Percentiles rank a stretch among this genome's conserved stretches.
phyloP scores from a whole-genome alignment of 2,888 invertebrate genomes.

The Terebella lapidaria region DNA sequence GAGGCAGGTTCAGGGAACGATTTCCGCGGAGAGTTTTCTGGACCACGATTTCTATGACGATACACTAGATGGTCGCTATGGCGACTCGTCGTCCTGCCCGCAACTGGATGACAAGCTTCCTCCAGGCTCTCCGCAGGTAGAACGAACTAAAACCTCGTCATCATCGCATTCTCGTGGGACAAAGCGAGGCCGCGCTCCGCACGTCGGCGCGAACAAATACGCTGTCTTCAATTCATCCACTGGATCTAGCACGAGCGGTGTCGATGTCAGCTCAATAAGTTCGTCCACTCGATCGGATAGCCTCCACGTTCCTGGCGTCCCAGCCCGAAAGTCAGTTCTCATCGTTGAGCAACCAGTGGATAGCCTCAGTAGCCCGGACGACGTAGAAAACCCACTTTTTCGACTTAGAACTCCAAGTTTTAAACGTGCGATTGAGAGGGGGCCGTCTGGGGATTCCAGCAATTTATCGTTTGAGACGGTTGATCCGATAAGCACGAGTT shows the following conservation, averaged over 20 bases:
- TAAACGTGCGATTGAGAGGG: conserved; percentile 24
- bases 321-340: conserved; percentile 10
- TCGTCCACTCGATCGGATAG: not conserved
- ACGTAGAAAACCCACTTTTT: conserved; percentile 9
- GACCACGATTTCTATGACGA: not conserved
- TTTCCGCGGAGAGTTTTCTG: not conserved
- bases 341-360: conserved; percentile 17
- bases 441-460: conserved; percentile 13
- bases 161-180: not conserved
- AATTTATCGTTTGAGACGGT: not conserved
- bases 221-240: conserved; percentile 29
- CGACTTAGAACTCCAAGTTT: conserved; percentile 22
- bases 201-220: conserved; percentile 8
- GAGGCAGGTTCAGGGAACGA: not conserved
- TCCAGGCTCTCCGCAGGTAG: not conserved
- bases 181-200: not conserved
- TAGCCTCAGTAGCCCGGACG: conserved; percentile 11
- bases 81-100: conserved; percentile 1
- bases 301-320: not conserved
- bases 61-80: not conserved
- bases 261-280: conserved; percentile 28
- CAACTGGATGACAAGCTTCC: not conserved
- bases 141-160: not conserved
- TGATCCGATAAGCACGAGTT: not conserved
- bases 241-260: conserved; percentile 32